Conservation (phyloP, 2,797 vertebrate genomes). For the Sebastes paucispinis region DNA sequence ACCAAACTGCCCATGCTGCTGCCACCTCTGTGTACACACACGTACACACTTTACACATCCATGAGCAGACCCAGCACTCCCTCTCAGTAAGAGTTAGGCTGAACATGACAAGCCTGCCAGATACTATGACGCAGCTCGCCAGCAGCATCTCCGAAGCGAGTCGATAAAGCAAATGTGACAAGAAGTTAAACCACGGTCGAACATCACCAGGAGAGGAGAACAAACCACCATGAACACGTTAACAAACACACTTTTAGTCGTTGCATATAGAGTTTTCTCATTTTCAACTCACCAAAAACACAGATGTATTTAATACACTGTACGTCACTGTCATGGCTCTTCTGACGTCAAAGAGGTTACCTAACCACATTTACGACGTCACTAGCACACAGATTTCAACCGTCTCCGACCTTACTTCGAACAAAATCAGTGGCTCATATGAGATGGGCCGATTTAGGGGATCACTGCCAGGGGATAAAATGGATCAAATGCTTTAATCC, state of each 20-base stretch:
- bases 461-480: conserved; percentile 66
- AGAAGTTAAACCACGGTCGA: conserved; percentile 20
- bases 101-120: conserved; percentile 43
- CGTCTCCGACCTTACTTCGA: conserved; percentile 21
- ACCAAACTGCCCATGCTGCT: conserved; percentile 61
- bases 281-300: background rate
- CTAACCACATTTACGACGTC: conserved; percentile 41
- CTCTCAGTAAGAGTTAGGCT: conserved; percentile 23
- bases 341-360: conserved; percentile 31
- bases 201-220: background rate
- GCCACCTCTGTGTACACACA: conserved; percentile 41
- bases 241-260: background rate
- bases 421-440: conserved; percentile 46
- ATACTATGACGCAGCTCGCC: conserved; percentile 45
- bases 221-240: background rate
- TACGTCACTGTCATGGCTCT: background rate
- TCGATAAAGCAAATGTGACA: conserved; percentile 58
- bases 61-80: conserved; percentile 35
- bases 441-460: conserved; percentile 64
- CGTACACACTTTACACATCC: conserved; percentile 31
- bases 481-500: conserved; percentile 73
- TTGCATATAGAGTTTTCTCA: background rate
- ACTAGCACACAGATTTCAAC: conserved; percentile 22
- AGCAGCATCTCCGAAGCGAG: conserved; percentile 26
- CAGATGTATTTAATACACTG: background rate